Percentiles rank a stretch among this genome's conserved stretches.
Conservation (phyloP, 2,888 invertebrate species). For the Rotaria magnacalcarata region DNA sequence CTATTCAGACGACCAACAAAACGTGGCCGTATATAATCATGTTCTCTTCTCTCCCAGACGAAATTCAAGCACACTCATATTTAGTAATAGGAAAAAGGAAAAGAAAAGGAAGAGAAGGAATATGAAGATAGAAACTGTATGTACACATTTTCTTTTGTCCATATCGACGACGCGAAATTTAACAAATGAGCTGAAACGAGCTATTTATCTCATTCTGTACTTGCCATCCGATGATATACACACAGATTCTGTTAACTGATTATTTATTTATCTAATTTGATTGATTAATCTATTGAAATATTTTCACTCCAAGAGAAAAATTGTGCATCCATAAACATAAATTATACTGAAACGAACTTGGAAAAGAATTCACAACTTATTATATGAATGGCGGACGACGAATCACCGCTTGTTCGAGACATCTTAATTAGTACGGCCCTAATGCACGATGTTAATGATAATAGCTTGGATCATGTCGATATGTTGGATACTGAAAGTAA, state of each 20-base stretch:
- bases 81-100: not conserved
- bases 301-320: not conserved
- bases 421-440: not conserved
- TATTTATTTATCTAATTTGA: not conserved
- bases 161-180: not conserved
- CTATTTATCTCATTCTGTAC: not conserved
- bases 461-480: not conserved
- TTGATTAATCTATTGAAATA: not conserved
- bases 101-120: not conserved
- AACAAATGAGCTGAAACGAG: not conserved
- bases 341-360: not conserved
- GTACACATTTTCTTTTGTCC: not conserved
- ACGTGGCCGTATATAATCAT: not conserved
- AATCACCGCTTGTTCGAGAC: conserved; percentile 10
- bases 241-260: not conserved
- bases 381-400: not conserved
- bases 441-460: not conserved
- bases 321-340: not conserved
- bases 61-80: not conserved
- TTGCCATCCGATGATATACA: not conserved
- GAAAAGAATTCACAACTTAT: not conserved
- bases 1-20: not conserved
- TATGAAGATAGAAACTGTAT: not conserved
- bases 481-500: not conserved
- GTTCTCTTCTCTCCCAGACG: not conserved